A percentile compares a stretch with the other conserved stretches of the same genome.
Conservation (phyloP, 1,140 invertebrate species). For the Brachionus paranguensis region DNA sequence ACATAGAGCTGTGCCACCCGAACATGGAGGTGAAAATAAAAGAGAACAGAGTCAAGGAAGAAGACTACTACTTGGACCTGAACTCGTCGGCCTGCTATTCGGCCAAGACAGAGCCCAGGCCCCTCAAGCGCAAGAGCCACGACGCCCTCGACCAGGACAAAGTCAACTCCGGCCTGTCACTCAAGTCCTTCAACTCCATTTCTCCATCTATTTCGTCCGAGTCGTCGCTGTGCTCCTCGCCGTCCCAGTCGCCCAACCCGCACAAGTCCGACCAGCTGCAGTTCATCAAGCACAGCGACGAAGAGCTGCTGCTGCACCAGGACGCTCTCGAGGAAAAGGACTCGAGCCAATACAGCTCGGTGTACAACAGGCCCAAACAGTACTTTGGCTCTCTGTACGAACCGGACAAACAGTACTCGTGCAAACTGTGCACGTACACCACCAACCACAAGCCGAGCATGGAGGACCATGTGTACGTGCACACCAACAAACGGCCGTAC, state of each 20-base stretch:
- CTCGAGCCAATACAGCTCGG: not conserved
- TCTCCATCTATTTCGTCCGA: not conserved
- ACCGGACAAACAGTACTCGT: conserved; percentile 40
- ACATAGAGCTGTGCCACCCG: conserved; percentile 40
- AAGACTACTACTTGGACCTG: conserved; percentile 33
- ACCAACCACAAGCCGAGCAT: conserved; percentile 40
- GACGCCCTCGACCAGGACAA: not conserved
- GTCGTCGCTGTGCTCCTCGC: conserved; percentile 5
- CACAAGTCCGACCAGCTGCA: not conserved
- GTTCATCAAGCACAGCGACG: not conserved
- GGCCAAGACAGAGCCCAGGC: not conserved
- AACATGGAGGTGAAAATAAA: conserved; percentile 37
- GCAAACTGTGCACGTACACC: conserved; percentile 34
- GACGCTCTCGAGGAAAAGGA: not conserved
- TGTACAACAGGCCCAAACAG: conserved; percentile 38
- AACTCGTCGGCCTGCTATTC: not conserved
- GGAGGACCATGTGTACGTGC: conserved; percentile 40
- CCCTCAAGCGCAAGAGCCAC: not conserved
- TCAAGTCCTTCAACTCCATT: not conserved
- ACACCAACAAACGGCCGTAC: conserved; percentile 32
- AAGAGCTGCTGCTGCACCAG: not conserved
- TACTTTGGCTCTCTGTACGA: conserved; percentile 38
- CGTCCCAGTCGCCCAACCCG: not conserved
- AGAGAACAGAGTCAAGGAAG: conserved; percentile 29
- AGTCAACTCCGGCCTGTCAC: not conserved